These are phyloP conservation scores for Sabatieria punctata DNA, from an alignment of 2,888 invertebrate species.

Conservation along the genomic window DNA sequence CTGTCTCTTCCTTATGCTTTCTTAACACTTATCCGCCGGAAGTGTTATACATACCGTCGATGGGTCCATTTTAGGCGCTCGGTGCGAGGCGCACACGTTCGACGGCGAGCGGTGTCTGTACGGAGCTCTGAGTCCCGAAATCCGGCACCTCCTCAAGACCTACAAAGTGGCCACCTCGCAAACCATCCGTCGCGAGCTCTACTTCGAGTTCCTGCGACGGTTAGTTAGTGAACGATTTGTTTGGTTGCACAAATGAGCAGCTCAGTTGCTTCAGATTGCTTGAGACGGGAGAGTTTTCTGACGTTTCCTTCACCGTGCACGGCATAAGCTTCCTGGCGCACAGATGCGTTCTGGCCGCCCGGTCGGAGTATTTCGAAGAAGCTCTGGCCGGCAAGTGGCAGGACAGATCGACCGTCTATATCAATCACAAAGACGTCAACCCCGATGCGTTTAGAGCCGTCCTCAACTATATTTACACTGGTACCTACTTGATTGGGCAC, in stretches of 20 bases:
- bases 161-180: constrained; percentile 36
- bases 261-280: constrained; percentile 1
- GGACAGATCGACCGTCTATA: constrained; percentile 25
- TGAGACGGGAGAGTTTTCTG: constrained; percentile 30
- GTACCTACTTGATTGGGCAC: too few relatives aligned
- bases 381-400: constrained; percentile 35
- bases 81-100: constrained; percentile 41
- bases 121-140: constrained; percentile 38
- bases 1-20: too few relatives aligned
- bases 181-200: constrained; percentile 36
- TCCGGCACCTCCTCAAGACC: constrained; percentile 34
- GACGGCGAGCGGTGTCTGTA: constrained; percentile 42
- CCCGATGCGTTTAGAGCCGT: constrained; percentile 34
- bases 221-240: constrained; percentile 15
- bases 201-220: constrained; percentile 39
- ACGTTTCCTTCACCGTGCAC: constrained; percentile 36
- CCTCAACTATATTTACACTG: constrained; percentile 38
- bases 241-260: background rate
- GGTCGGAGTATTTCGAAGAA: constrained; percentile 34
- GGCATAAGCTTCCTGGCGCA: constrained; percentile 34
- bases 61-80: constrained; percentile 30
- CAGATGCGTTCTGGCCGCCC: constrained; percentile 35
- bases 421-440: constrained; percentile 28
- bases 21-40: too few relatives aligned
- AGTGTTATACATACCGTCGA: too few relatives aligned